Conservation (phyloP, 1,140 invertebrate genomes). For the Drosophila sulfurigaster region DNA sequence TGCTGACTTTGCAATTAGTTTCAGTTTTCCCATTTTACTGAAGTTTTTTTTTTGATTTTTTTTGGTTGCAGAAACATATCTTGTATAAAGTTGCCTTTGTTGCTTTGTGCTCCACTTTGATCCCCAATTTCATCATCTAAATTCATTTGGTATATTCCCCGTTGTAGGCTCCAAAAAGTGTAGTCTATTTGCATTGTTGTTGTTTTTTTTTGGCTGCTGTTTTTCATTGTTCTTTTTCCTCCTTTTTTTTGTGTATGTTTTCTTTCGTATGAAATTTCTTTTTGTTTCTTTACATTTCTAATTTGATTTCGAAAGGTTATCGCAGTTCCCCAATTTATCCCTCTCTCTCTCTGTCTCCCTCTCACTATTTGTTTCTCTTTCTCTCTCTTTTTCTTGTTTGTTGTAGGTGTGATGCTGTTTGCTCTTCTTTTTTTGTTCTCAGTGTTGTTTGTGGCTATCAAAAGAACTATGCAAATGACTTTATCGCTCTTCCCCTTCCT, state of each 20-base stretch:
- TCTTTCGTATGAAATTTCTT: slow-evolving; percentile 11
- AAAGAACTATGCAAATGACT: slow-evolving; percentile 81
- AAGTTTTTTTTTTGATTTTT: background rate
- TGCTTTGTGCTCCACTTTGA: slow-evolving; percentile 12
- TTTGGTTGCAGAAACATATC: background rate
- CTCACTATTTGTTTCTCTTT: slow-evolving; percentile 7
- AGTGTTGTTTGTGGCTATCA: slow-evolving; percentile 41
- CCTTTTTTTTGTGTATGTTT: background rate
- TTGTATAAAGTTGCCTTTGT: slow-evolving; percentile 5
- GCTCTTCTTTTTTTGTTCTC: slow-evolving; percentile 16
- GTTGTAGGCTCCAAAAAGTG: slow-evolving; percentile 6
- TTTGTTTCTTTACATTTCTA: slow-evolving; percentile 60
- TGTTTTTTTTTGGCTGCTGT: slow-evolving; percentile 14
- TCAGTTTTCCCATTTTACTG: background rate
- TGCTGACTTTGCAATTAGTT: slow-evolving; percentile 1
- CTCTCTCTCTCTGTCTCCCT: slow-evolving; percentile 9
- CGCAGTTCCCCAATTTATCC: slow-evolving; percentile 25
- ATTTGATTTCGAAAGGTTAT: slow-evolving; percentile 81
- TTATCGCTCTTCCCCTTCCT: slow-evolving; percentile 54
- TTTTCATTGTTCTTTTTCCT: slow-evolving; percentile 23
- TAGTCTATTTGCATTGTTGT: slow-evolving; percentile 8
- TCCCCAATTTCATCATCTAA: slow-evolving; percentile 33
- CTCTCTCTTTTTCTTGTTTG: slow-evolving; percentile 24
- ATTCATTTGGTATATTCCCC: slow-evolving; percentile 27
- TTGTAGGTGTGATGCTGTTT: slow-evolving; percentile 52